A percentile compares a stretch with the other conserved stretches of the same genome.
These are phyloP conservation scores for Papilio gigon DNA, from an alignment of 2,888 invertebrate species.

Conservation along the genomic window DNA sequence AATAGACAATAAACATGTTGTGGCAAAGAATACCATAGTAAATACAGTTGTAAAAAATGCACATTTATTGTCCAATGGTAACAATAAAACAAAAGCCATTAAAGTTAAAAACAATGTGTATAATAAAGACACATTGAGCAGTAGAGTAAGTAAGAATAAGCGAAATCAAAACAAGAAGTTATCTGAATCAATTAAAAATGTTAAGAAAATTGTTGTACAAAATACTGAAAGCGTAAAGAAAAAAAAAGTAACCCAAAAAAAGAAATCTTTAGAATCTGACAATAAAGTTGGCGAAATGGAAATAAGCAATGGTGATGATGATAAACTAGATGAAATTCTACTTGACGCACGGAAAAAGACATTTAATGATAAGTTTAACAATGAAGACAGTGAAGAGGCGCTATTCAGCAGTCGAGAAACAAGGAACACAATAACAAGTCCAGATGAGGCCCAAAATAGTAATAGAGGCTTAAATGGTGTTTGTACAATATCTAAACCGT, in stretches of 20 bases:
- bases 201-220: slow-evolving; percentile 46
- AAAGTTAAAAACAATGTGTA: slow-evolving; percentile 37
- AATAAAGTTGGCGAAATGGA: slow-evolving; percentile 45
- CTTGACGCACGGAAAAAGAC: slow-evolving; percentile 64
- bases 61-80: not conserved
- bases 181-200: slow-evolving; percentile 35
- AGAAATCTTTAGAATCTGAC: slow-evolving; percentile 22
- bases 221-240: slow-evolving; percentile 42
- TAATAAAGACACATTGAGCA: slow-evolving; percentile 38
- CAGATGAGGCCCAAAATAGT: slow-evolving; percentile 34
- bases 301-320: slow-evolving; percentile 51
- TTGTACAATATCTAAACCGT: slow-evolving; percentile 24
- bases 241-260: slow-evolving; percentile 36
- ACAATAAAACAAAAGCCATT: slow-evolving; percentile 21
- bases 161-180: slow-evolving; percentile 40
- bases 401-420: slow-evolving; percentile 49
- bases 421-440: slow-evolving; percentile 41
- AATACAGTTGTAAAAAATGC: not conserved
- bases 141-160: slow-evolving; percentile 43
- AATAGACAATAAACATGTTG: not conserved
- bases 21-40: not conserved
- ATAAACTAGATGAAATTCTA: slow-evolving; percentile 60
- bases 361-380: slow-evolving; percentile 56
- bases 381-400: slow-evolving; percentile 57
- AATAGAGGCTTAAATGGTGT: slow-evolving; percentile 39